phyloP scores from a whole-genome alignment of 1,140 invertebrate genomes.

The Drosophila oshimai region DNA sequence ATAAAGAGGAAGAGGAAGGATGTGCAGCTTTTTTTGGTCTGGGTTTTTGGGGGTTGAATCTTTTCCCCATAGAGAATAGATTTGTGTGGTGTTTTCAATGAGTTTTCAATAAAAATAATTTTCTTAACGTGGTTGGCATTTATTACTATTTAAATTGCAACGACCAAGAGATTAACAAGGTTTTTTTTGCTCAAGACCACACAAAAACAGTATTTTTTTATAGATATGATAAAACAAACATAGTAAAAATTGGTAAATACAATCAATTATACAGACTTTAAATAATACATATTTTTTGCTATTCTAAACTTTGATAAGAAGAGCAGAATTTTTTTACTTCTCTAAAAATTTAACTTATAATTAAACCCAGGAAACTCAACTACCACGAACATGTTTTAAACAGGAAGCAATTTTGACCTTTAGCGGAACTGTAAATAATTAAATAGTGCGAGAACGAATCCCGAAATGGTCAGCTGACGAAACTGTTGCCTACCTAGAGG shows the following conservation, averaged over 20 bases:
- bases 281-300: too few species aligned
- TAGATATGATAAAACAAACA: neutral
- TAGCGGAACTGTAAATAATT: constrained; percentile 37
- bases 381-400: neutral
- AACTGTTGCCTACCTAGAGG: constrained; percentile 46
- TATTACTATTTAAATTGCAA: too few species aligned
- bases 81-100: neutral
- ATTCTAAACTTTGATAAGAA: too few species aligned
- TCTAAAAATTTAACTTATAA: too few species aligned
- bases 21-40: neutral
- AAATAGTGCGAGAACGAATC: neutral
- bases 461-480: constrained; percentile 1
- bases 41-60: neutral
- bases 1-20: neutral
- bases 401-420: constrained; percentile 22
- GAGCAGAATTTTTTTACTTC: too few species aligned
- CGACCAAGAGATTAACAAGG: too few species aligned
- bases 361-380: neutral
- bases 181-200: too few species aligned
- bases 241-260: neutral
- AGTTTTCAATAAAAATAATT: neutral
- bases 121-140: too few species aligned
- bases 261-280: too few species aligned
- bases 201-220: too few species aligned
- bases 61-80: neutral